These are phyloP conservation scores for Phrynocephalus vlangalii DNA, from an alignment of 2,797 vertebrate genomes.

Conservation along the genomic window DNA sequence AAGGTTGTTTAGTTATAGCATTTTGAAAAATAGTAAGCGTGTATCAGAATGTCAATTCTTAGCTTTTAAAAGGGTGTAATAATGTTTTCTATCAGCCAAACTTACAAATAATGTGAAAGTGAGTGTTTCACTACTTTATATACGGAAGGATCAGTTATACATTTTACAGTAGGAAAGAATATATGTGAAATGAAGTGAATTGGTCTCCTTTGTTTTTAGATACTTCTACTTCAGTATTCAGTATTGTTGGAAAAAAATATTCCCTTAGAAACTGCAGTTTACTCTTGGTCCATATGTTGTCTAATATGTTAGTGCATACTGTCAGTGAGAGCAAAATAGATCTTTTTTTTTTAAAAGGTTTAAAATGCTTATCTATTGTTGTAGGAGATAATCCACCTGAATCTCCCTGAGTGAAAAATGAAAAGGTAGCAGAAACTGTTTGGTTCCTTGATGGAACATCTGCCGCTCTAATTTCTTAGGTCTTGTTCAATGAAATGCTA, in stretches of 20 bases:
- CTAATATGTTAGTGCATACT: constrained; percentile 30
- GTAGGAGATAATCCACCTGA: constrained; percentile 74
- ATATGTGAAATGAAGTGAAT: not conserved
- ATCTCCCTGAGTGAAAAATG: constrained; percentile 70
- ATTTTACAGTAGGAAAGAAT: not conserved
- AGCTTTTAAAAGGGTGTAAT: not conserved
- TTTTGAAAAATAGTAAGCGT: not conserved
- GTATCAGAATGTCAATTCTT: not conserved
- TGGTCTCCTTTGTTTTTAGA: not conserved
- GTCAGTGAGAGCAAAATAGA: constrained; percentile 20
- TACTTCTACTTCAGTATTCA: not conserved
- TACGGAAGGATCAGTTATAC: not conserved
- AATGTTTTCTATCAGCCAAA: not conserved
- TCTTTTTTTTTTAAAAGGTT: constrained; percentile 45
- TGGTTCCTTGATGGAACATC: constrained; percentile 64
- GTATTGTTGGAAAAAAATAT: not conserved
- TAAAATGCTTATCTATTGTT: constrained; percentile 65
- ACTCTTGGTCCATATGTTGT: not conserved
- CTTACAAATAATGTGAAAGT: not conserved
- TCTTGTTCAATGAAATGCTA: not conserved
- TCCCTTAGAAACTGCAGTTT: not conserved
- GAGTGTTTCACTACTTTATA: not conserved
- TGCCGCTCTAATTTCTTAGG: constrained; percentile 59
- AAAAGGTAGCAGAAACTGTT: constrained; percentile 64
- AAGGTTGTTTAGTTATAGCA: not conserved